A percentile compares a stretch with the other conserved stretches of the same genome.
phyloP scores from a whole-genome alignment of 2,888 invertebrate genomes.

The Oegoconia quadripuncta region DNA sequence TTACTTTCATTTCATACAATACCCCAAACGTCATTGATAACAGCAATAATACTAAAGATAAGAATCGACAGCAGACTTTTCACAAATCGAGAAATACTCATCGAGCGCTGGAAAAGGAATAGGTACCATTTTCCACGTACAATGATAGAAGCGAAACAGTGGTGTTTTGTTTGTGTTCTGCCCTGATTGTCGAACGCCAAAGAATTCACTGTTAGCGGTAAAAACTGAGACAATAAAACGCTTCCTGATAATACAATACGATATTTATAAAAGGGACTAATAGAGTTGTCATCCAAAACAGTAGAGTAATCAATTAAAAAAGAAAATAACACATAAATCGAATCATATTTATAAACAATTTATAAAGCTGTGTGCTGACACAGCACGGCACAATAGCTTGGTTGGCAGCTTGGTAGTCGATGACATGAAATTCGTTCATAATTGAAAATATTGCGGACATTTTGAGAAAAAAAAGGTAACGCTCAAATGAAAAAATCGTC shows the following conservation, averaged over 20 bases:
- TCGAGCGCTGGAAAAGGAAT: too few relatives aligned
- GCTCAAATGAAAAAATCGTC: conserved; percentile 15
- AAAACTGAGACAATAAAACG: conserved; percentile 46
- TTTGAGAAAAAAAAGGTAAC: background rate
- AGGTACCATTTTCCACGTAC: background rate
- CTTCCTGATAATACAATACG: conserved; percentile 34
- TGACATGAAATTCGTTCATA: too few relatives aligned
- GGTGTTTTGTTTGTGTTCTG: conserved; percentile 56
- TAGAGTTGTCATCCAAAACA: conserved; percentile 20
- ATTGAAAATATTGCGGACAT: too few relatives aligned
- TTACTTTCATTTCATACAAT: too few relatives aligned
- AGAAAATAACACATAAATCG: too few relatives aligned
- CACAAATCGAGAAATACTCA: background rate
- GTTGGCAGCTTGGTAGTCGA: too few relatives aligned
- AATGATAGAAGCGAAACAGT: background rate
- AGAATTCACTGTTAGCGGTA: conserved; percentile 47
- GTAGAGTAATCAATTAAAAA: too few relatives aligned
- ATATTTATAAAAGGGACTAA: conserved; percentile 35
- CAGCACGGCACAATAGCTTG: too few relatives aligned
- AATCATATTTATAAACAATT: too few relatives aligned
- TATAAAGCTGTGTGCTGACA: too few relatives aligned
- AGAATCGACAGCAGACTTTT: background rate
- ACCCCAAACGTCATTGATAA: background rate
- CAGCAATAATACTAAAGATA: background rate
- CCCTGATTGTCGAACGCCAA: conserved; percentile 47